These are phyloP conservation scores for Chrysoperla carnea DNA, from an alignment of 1,140 invertebrate species.

Conservation along the genomic window DNA sequence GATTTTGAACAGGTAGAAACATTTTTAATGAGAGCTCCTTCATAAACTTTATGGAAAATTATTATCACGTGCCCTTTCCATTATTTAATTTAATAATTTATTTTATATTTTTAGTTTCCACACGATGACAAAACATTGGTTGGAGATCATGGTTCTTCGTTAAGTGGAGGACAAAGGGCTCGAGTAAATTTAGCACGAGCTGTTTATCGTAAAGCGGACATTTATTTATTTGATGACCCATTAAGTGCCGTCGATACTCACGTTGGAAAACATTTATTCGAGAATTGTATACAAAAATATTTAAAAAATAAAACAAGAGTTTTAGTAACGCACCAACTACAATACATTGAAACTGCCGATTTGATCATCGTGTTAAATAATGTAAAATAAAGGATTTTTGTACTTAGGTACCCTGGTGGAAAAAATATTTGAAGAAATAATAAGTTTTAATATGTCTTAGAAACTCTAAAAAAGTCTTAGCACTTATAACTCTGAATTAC, in stretches of 20 bases:
- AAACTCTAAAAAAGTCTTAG: too few relatives aligned
- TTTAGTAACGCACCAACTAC: constrained; percentile 68
- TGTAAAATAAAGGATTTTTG: too few relatives aligned
- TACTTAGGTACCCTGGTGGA: too few relatives aligned
- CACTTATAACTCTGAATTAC: too few relatives aligned
- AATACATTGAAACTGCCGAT: constrained; percentile 55
- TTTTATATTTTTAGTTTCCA: constrained; percentile 18
- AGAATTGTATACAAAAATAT: constrained; percentile 39
- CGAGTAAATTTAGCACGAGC: constrained; percentile 38
- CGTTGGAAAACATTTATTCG: constrained; percentile 51
- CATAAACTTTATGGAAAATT: too few relatives aligned
- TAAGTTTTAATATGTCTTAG: too few relatives aligned
- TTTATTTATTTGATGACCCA: constrained; percentile 72
- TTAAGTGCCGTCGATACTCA: constrained; percentile 62
- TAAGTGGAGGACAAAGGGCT: constrained; percentile 58
- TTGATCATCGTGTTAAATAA: constrained; percentile 52
- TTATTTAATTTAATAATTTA: too few relatives aligned
- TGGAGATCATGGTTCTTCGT: constrained; percentile 54
- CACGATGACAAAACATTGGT: constrained; percentile 55
- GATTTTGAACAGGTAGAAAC: constrained; percentile 38
- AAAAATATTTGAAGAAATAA: too few relatives aligned
- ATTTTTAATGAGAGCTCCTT: too few relatives aligned
- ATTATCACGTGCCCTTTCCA: too few relatives aligned
- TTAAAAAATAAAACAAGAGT: constrained; percentile 36
- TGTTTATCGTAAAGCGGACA: constrained; percentile 50